Evolutionary conservation across 2,797 vertebrate species (phyloP), one percentile per base, ranked within the genome.

Genomic region (Hydrophis major): DNA sequence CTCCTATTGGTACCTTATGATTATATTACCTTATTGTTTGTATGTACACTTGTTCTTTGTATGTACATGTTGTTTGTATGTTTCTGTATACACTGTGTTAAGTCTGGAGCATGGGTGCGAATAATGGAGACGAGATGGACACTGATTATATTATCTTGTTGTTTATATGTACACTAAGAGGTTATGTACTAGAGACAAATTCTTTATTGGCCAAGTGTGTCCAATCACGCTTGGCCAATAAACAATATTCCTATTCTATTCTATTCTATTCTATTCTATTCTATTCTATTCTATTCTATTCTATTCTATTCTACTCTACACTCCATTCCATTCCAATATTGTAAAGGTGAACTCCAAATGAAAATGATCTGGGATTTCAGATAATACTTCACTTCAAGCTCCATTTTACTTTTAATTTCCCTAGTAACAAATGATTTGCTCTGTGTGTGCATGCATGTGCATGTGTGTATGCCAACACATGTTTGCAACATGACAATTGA

Each of bases 201-300:
- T 66, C 61, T 12, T 66, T 66, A 50, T 50, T 50, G 50, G 50
- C 50, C 50, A 8, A 50, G 61, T 66, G 5, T 32, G 66, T 69
- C 2, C 66, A 69, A 28, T 63, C 4, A 2, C 4, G 28, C 11
- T 28, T 28, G 61, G 4, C 27, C 3, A 63, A 32, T 69, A 69
- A 32, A 69, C 4, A 66, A 66, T 66, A 13, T 12, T 14, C 13
- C 50, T n/a, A 14, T 4, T 28, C 61, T 63, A 61, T 10, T 8
- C 59, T 61, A 61, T 7, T 61, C 22, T 61, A 2, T 59, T 57
- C 57, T 59, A 0, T 59, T 59, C 57, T 59, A 0, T 59, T 59
- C 20, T 22, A 0, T 59, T 59, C 57, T 2, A 0, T 59, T 59
- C 57, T 0, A 3, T 60, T 60, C 59, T 0, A 0, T 12, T 10